Evolutionary conservation across 2,113 vertebrate species (phyloP).

Genomic region (Haemorhous mexicanus): DNA sequence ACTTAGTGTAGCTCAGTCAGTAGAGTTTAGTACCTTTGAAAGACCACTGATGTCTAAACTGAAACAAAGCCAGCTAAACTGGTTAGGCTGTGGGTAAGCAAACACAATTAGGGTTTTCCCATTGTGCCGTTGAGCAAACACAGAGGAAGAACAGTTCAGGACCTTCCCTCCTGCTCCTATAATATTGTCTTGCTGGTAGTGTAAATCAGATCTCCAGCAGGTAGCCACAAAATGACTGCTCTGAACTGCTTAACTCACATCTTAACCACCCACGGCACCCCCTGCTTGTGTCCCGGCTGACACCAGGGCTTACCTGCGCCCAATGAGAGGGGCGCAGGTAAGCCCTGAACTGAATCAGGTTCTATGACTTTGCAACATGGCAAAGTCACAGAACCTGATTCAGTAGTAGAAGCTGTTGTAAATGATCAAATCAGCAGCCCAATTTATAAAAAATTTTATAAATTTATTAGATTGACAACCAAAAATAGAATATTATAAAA

Average conservation of each 20-base stretch:
- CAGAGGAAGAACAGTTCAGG: background rate
- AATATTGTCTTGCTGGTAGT: background rate
- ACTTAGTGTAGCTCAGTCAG: background rate
- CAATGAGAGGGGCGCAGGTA: too few relatives aligned
- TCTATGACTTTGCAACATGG: too few relatives aligned
- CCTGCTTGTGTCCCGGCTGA: background rate
- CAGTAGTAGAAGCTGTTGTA: background rate
- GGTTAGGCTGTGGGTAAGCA: background rate
- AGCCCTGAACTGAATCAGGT: too few relatives aligned
- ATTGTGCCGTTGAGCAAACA: background rate
- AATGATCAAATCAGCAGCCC: too few relatives aligned
- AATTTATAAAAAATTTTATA: too few relatives aligned
- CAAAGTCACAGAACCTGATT: background rate
- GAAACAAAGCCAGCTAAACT: background rate
- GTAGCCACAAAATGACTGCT: background rate
- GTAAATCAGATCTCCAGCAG: background rate
- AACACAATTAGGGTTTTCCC: background rate
- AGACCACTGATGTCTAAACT: background rate
- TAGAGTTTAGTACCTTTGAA: background rate
- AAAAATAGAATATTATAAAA: too few relatives aligned
- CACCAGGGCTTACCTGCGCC: background rate
- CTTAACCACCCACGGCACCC: accelerated
- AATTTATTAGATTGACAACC: too few relatives aligned
- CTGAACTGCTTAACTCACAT: background rate
- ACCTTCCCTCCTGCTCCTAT: background rate